phyloP scores from a whole-genome alignment of 2,888 invertebrate genomes.

The Philereme transversata region DNA sequence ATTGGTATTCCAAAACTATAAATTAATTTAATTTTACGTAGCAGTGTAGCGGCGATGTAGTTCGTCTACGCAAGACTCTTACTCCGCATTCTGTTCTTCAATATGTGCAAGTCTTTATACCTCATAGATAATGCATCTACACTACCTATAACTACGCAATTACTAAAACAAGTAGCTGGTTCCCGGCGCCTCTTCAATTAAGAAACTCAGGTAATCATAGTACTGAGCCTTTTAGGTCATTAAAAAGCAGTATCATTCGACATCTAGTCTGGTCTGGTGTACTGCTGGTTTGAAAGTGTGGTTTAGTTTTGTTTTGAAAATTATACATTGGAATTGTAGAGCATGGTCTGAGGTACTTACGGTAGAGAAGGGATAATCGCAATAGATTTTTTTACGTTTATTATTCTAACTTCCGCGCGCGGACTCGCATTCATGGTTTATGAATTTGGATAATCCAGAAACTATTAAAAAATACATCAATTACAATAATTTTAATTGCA shows the following conservation, averaged over 20 bases:
- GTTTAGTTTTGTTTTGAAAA: constrained; percentile 20
- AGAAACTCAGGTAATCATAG: constrained; percentile 46
- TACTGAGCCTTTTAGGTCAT: constrained; percentile 42
- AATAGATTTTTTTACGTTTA: no score
- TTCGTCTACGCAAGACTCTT: background rate
- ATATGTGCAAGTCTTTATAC: constrained; percentile 13
- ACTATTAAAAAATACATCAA: no score
- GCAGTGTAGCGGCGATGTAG: no score
- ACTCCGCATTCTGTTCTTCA: background rate
- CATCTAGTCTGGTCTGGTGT: constrained; percentile 33
- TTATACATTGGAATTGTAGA: constrained; percentile 13
- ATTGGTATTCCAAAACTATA: no score
- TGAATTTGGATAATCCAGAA: no score
- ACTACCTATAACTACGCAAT: constrained; percentile 38
- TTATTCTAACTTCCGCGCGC: no score
- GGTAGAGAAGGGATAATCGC: background rate
- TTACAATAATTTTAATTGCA: background rate
- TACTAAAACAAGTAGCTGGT: constrained; percentile 40
- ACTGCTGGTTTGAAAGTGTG: constrained; percentile 13
- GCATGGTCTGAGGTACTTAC: background rate
- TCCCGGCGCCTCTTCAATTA: constrained; percentile 48
- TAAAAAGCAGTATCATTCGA: constrained; percentile 44
- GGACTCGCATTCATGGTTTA: no score
- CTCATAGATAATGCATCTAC: constrained; percentile 34
- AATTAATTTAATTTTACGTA: no score